A percentile compares a stretch with the other conserved stretches of the same genome.
Evolutionary conservation across 37 sponge, comb jelly and placozoan genomes (phyloP).

Genomic region (Cliona cf. orientalis): DNA sequence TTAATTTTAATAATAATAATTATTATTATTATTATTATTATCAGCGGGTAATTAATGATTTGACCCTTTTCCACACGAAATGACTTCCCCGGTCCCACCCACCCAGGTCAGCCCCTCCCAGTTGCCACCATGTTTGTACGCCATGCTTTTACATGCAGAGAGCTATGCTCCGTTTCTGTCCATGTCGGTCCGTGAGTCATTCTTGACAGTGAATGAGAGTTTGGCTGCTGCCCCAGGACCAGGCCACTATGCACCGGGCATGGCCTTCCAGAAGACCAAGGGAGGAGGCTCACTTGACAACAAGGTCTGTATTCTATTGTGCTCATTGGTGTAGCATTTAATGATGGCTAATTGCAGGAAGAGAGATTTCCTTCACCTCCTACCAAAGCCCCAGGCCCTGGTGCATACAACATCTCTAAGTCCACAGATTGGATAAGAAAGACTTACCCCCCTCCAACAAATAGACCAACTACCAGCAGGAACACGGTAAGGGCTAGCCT

Average conservation of each 20-base stretch:
- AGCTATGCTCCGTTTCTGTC: conserved; percentile 94
- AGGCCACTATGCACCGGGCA: conserved; percentile 74
- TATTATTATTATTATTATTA: no score
- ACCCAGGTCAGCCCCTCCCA: no score
- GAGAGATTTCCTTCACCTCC: conserved; percentile 62
- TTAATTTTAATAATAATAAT: no score
- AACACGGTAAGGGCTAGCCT: conserved; percentile 20
- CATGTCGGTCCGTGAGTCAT: conserved; percentile 79
- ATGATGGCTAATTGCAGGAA: conserved; percentile 30
- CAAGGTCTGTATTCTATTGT: conserved; percentile 54
- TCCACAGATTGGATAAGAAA: conserved; percentile 60
- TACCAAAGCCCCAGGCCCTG: conserved; percentile 88
- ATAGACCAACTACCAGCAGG: not conserved
- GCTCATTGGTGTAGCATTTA: not conserved
- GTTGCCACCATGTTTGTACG: no score
- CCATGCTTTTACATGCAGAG: conserved; percentile 45
- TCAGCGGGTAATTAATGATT: no score
- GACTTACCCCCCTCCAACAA: conserved; percentile 28
- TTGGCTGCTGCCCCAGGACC: conserved; percentile 90
- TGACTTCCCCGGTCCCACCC: no score
- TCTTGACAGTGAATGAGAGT: conserved; percentile 71
- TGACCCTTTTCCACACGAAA: no score
- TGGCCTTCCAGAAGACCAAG: conserved; percentile 43
- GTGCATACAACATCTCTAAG: conserved; percentile 76
- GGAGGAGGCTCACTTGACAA: conserved; percentile 76